Conservation (phyloP, 2,888 invertebrate genomes). For the Nomada goodeniana region DNA sequence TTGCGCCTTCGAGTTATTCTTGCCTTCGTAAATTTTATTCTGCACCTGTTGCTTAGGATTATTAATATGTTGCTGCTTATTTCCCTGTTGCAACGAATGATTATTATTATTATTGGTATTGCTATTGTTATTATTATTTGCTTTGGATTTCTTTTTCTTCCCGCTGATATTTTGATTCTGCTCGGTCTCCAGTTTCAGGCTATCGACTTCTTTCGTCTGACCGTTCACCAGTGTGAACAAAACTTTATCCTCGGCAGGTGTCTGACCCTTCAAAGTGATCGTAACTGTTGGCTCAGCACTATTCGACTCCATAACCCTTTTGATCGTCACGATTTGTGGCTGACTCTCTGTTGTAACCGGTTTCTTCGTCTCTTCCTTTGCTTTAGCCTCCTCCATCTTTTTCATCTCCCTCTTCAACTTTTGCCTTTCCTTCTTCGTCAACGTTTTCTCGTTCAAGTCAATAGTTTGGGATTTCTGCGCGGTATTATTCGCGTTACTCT, state of each 20-base stretch:
- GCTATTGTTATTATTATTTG: constrained; percentile 68
- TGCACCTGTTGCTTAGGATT: constrained; percentile 70
- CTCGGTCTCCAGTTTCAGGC: constrained; percentile 71
- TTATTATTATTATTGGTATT: constrained; percentile 63
- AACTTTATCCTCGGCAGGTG: constrained; percentile 90
- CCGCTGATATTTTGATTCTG: constrained; percentile 70
- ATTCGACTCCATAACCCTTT: constrained; percentile 88
- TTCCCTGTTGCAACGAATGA: constrained; percentile 67
- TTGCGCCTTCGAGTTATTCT: constrained; percentile 74
- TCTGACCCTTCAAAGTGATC: constrained; percentile 90
- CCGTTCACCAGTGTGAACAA: constrained; percentile 90
- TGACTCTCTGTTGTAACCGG: constrained; percentile 70
- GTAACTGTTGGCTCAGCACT: constrained; percentile 90
- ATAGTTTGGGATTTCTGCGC: constrained; percentile 53
- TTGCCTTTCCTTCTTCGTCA: constrained; percentile 82
- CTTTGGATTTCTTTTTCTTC: constrained; percentile 80
- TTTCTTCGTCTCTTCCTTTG: constrained; percentile 70
- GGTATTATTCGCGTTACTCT: constrained; percentile 42
- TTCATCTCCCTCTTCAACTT: constrained; percentile 81
- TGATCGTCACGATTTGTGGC: constrained; percentile 88
- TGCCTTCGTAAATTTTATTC: constrained; percentile 65
- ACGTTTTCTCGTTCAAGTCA: constrained; percentile 74
- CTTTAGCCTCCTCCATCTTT: constrained; percentile 80
- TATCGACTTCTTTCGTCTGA: constrained; percentile 82
- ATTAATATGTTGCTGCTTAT: constrained; percentile 67